These are phyloP conservation scores for Dendrocincla tyrannina DNA, from an alignment of 2,797 vertebrate genomes.

Conservation along the genomic window DNA sequence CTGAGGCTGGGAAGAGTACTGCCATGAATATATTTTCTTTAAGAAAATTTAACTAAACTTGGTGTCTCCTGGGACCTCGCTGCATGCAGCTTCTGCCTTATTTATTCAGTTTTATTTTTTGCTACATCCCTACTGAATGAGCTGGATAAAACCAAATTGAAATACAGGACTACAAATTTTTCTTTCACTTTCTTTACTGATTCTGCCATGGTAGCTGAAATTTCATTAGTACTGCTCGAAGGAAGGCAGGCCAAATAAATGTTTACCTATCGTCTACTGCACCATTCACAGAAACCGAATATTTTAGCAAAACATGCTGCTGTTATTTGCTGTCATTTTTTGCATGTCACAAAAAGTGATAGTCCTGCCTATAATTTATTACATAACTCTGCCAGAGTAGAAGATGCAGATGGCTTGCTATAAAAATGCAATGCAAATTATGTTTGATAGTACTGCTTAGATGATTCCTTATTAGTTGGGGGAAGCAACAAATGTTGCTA, in stretches of 20 bases:
- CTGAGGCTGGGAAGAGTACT: not conserved
- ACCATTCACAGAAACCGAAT: not conserved
- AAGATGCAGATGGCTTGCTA: slow-evolving; percentile 17
- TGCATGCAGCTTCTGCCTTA: slow-evolving; percentile 12
- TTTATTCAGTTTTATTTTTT: slow-evolving; percentile 44
- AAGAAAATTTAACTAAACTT: slow-evolving; percentile 37
- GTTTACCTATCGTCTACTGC: not conserved
- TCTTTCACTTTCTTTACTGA: not conserved
- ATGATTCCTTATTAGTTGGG: not conserved
- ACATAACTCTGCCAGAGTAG: not conserved
- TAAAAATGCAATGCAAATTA: slow-evolving; percentile 16
- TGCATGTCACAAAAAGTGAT: not conserved
- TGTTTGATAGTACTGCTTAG: not conserved
- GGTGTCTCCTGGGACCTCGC: not conserved
- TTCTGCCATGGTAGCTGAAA: not conserved
- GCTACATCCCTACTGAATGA: not conserved
- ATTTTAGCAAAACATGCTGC: not conserved
- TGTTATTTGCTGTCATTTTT: slow-evolving; percentile 1
- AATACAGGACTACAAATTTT: slow-evolving; percentile 35
- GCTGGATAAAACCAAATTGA: not conserved
- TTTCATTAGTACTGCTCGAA: not conserved
- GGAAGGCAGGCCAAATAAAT: not conserved
- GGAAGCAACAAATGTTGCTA: not conserved
- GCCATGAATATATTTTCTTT: slow-evolving; percentile 3
- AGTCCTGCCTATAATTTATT: not conserved